These are phyloP conservation scores for Semnornis frantzii DNA, from an alignment of 2,113 vertebrate genomes.

Conservation along the genomic window DNA sequence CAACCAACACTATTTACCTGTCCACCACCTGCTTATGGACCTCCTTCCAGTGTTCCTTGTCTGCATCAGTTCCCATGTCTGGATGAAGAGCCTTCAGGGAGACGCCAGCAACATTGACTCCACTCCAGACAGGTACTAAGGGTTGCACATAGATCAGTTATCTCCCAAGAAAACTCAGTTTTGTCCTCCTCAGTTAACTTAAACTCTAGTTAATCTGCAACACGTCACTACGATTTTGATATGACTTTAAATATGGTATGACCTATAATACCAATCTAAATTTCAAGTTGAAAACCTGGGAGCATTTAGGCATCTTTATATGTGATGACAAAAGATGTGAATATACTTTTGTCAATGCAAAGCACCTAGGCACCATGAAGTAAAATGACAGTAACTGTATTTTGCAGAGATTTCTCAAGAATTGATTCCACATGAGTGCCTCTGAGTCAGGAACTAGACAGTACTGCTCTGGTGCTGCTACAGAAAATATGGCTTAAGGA, in stretches of 20 bases:
- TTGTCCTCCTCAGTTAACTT: not conserved
- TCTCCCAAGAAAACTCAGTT: not conserved
- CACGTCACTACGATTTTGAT: not conserved
- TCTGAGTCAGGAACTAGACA: not conserved
- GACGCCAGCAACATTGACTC: constrained; percentile 94
- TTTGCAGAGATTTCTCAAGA: not conserved
- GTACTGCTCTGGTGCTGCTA: not conserved
- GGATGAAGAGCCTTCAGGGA: constrained; percentile 90
- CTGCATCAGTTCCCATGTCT: constrained; percentile 84
- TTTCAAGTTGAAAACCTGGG: not conserved
- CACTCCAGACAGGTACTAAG: constrained; percentile 96
- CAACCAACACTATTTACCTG: constrained; percentile 77
- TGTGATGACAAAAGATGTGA: not conserved
- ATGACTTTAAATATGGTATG: not conserved
- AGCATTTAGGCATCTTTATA: not conserved
- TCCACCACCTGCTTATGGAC: constrained; percentile 96
- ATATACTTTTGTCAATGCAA: not conserved
- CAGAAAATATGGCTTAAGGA: not conserved
- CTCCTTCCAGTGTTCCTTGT: constrained; percentile 91
- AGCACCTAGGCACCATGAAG: not conserved
- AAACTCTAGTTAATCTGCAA: not conserved
- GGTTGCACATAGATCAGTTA: not conserved
- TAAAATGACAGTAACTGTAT: not conserved
- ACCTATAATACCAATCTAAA: not conserved
- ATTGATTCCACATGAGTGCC: not conserved